Evolutionary conservation across 2,797 vertebrate species (phyloP).

Genomic region (Craterocephalus amniculus): DNA sequence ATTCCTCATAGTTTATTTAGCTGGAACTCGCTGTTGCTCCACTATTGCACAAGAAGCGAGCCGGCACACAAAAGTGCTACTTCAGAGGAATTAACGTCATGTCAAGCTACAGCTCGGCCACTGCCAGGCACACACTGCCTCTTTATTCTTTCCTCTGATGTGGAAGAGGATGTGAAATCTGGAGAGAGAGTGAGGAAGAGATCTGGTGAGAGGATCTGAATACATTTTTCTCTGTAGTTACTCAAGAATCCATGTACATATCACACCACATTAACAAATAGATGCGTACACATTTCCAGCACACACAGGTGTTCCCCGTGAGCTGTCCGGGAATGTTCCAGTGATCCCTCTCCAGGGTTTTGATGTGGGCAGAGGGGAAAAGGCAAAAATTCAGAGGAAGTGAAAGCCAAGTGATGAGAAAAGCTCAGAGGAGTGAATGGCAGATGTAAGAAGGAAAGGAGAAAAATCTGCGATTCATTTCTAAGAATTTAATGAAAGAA

Average conservation of each 20-base stretch:
- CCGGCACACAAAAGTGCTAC: conserved; percentile 63
- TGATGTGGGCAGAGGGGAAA: conserved; percentile 77
- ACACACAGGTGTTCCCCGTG: conserved; percentile 76
- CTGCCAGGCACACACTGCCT: conserved; percentile 70
- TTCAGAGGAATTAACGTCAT: conserved; percentile 74
- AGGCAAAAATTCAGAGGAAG: conserved; percentile 72
- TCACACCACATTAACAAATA: conserved; percentile 77
- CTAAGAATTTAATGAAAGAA: conserved; percentile 48
- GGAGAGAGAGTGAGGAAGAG: conserved; percentile 75
- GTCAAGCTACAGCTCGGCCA: conserved; percentile 53
- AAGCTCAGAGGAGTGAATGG: conserved; percentile 39
- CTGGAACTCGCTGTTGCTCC: conserved; percentile 43
- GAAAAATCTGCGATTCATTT: conserved; percentile 44
- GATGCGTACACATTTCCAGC: conserved; percentile 65
- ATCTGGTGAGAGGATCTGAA: conserved; percentile 73
- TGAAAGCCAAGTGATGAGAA: conserved; percentile 64
- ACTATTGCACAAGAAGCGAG: conserved; percentile 54
- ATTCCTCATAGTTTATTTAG: conserved; percentile 59
- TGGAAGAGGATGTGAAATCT: conserved; percentile 82
- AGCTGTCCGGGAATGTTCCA: conserved; percentile 77
- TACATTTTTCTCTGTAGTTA: conserved; percentile 71
- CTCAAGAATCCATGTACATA: conserved; percentile 79
- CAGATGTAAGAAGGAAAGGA: conserved; percentile 32
- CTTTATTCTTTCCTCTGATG: conserved; percentile 76
- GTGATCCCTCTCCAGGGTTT: conserved; percentile 78